Percentiles rank a stretch among this genome's conserved stretches.
These are phyloP conservation scores for Geococcyx californianus DNA, from an alignment of 2,113 vertebrate genomes.

Conservation along the genomic window DNA sequence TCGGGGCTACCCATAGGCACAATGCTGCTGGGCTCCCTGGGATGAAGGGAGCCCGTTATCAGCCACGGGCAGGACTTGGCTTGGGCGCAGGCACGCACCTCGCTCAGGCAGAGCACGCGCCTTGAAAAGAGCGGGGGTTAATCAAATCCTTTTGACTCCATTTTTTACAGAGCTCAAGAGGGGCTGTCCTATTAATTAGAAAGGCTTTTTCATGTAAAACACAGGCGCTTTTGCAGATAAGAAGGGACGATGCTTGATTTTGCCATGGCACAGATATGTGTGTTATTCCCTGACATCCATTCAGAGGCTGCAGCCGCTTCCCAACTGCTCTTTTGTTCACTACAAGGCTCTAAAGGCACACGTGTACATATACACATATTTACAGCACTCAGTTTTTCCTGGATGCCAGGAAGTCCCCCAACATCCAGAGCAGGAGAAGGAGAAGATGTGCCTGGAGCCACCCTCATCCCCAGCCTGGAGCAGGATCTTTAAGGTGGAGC, in stretches of 20 bases:
- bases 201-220: conserved; percentile 61
- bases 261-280: not conserved
- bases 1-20: fast-evolving
- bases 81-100: not conserved
- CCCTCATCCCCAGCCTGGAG: not conserved
- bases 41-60: not conserved
- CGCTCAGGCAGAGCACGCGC: not conserved
- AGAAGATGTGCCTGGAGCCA: not conserved
- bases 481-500: not conserved
- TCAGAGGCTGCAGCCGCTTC: conserved; percentile 23
- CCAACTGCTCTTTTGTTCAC: conserved; percentile 28
- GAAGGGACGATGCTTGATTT: not conserved
- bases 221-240: conserved; percentile 35
- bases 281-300: conserved; percentile 16
- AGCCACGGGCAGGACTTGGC: not conserved
- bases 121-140: not conserved
- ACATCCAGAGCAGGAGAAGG: not conserved
- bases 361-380: fast-evolving
- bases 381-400: not conserved
- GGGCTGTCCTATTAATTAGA: conserved; percentile 54
- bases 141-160: conserved; percentile 55
- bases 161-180: conserved; percentile 42
- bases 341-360: not conserved
- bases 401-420: not conserved
- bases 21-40: not conserved